Base-by-base conservation (phyloP, 2,888 invertebrate genomes). In the Patella caerulea region DNA sequence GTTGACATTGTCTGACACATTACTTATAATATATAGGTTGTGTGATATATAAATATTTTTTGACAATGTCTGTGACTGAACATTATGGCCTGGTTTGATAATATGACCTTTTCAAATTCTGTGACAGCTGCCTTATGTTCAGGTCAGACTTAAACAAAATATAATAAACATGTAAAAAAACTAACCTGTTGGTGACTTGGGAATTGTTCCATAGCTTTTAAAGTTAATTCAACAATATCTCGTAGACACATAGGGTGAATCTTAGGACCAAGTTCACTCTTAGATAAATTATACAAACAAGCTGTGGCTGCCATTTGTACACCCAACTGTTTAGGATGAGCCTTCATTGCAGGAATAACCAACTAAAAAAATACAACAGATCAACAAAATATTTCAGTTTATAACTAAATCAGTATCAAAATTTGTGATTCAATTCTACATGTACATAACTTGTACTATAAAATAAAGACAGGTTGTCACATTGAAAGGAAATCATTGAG, bases 231-330 rank as follows among this genome's bases (percentile, higher is more conserved):
- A 14, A 95, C 94, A 72, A 94, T 94, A 85, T 93, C 92, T 82
- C 93, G 93, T 74, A 95, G 92, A 82, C 94, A 92, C 19, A 92
- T 92, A 0, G 95, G 94, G 89, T 95, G 95, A 79, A 95, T 93
- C 86, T 93, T 93, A 78, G 93, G 93, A 0, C 94, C 94, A 12
- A 94, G 89, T 84, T 94, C 94, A 29, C 94, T 94, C 85, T 94
- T 94, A 0, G 95, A 94, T 75, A 95, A 92, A 91, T 95, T 95
- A 89, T 95, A 95, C 29, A 95, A 92, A 88, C 95, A 95, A 24
- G 95, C 95, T 3, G 95, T 95, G 17, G 94, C 95, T 17, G 95
- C 95, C 94, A 95, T 94, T 91, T 95, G 95, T 29, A 95, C 94
- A 19, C 94, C 94, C 83, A 94, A 93, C 83, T 90, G 88, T 75